phyloP scores from a whole-genome alignment of 2,113 vertebrate species.

The Zootoca vivipara region DNA sequence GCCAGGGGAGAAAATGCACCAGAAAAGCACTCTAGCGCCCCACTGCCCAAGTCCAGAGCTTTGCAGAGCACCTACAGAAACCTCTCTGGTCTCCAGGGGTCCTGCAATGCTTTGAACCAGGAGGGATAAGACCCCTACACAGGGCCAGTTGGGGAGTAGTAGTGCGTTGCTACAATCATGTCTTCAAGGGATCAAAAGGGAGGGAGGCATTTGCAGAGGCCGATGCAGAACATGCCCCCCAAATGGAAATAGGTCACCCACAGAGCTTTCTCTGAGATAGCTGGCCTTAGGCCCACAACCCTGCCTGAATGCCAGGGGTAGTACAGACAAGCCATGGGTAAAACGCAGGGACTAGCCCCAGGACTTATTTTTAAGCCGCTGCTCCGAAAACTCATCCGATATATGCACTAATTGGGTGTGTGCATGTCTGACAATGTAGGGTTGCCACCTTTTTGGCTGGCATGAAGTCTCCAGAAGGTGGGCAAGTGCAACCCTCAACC shows the following conservation, averaged over 20 bases:
- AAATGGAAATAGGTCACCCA: background rate
- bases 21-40: background rate
- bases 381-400: background rate
- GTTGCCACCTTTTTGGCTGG: too few relatives aligned
- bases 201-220: background rate
- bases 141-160: too few relatives aligned
- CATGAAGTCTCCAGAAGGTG: too few relatives aligned
- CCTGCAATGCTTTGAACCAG: too few relatives aligned
- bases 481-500: too few relatives aligned
- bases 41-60: background rate
- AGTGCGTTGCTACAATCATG: background rate
- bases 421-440: background rate
- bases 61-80: background rate
- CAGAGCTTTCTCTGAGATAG: background rate
- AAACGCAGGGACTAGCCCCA: background rate
- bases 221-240: too few relatives aligned
- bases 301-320: background rate
- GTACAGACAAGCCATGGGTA: background rate
- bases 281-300: background rate
- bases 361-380: too few relatives aligned
- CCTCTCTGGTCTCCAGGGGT: background rate
- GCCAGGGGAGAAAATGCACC: background rate
- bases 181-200: background rate
- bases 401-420: too few relatives aligned
- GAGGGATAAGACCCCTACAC: background rate